Percentiles rank a stretch among this genome's conserved stretches.
Evolutionary conservation across 1,140 invertebrate species (phyloP).

Genomic region (Camponotus vicinus): DNA sequence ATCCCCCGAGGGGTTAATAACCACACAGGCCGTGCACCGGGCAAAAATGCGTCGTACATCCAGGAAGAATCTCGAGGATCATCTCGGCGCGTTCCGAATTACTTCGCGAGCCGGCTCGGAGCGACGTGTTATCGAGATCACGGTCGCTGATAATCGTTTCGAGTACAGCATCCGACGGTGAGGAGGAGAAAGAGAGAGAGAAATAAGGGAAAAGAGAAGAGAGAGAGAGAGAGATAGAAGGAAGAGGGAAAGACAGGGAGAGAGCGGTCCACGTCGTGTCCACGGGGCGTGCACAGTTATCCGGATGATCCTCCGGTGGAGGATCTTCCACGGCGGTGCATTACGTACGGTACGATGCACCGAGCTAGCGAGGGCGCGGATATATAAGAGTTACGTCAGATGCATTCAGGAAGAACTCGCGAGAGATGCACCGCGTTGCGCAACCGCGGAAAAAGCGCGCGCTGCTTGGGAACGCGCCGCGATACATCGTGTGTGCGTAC

Average conservation of each 20-base stretch:
- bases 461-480: constrained; percentile 31
- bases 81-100: constrained; percentile 53
- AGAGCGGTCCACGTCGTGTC: constrained; percentile 33
- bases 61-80: constrained; percentile 51
- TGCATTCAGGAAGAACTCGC: constrained; percentile 56
- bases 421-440: constrained; percentile 49
- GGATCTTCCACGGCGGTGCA: constrained; percentile 36
- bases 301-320: constrained; percentile 44
- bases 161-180: constrained; percentile 39
- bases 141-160: constrained; percentile 58
- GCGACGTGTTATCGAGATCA: constrained; percentile 59
- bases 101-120: constrained; percentile 51
- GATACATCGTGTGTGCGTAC: constrained; percentile 2
- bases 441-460: constrained; percentile 52
- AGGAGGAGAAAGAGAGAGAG: constrained; percentile 2
- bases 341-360: constrained; percentile 36
- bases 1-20: constrained; percentile 26
- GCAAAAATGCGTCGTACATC: constrained; percentile 42
- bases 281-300: constrained; percentile 59
- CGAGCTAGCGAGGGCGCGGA: constrained; percentile 24
- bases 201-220: background rate
- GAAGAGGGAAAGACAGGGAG: background rate
- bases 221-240: background rate
- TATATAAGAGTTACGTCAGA: constrained; percentile 57
- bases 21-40: background rate